Percentiles rank a stretch among this genome's conserved stretches.
Conservation (phyloP, 1,140 invertebrate genomes). For the Diprion similis region DNA sequence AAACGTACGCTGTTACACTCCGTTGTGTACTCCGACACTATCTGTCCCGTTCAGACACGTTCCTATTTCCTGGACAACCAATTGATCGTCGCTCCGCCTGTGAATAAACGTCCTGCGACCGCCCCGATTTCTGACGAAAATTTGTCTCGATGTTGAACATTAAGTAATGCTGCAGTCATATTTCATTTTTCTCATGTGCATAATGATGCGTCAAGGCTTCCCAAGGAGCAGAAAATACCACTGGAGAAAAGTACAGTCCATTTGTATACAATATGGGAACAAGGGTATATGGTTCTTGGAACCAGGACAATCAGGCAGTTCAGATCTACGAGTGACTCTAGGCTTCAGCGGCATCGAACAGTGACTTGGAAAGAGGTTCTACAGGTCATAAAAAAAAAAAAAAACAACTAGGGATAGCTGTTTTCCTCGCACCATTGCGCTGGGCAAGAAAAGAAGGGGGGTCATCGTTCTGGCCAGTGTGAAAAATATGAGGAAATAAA, state of each 20-base stretch:
- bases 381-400: neutral
- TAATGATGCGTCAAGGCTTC: no score
- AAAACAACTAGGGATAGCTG: neutral
- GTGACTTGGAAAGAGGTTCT: no score
- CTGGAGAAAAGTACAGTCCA: no score
- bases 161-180: no score
- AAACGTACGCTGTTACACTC: neutral
- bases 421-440: neutral
- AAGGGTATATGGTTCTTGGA: neutral
- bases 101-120: no score
- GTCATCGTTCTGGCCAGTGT: neutral
- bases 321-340: neutral
- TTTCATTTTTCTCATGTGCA: no score
- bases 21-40: slow-evolving; percentile 4
- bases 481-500: slow-evolving; percentile 5
- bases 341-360: neutral
- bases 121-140: no score
- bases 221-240: no score
- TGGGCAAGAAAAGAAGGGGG: neutral
- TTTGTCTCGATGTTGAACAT: no score
- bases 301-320: neutral
- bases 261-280: no score
- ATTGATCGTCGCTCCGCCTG: neutral
- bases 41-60: neutral
- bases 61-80: neutral